phyloP scores from a whole-genome alignment of 2,888 invertebrate genomes.

The Elysia crispata region DNA sequence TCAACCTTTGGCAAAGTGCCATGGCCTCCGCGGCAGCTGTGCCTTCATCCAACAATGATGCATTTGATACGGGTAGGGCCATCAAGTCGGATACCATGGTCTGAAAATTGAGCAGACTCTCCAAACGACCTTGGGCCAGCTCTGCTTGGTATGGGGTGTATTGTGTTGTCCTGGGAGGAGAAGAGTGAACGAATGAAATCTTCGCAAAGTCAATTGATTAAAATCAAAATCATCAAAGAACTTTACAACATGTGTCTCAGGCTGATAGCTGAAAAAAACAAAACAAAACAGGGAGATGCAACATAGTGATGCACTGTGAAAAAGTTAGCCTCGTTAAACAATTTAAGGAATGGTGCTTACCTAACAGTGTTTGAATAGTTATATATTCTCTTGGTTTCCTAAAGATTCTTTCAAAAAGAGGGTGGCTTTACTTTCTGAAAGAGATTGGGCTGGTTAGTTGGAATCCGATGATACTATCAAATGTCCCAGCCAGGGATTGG shows the following conservation, averaged over 20 bases:
- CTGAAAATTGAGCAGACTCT: slow-evolving; percentile 97
- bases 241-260: background rate
- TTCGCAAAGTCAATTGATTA: background rate
- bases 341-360: too few relatives aligned
- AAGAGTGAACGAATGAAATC: background rate
- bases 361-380: too few relatives aligned
- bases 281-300: background rate
- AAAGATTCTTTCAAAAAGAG: too few relatives aligned
- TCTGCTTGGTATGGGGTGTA: slow-evolving; percentile 99
- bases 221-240: too few relatives aligned
- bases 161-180: slow-evolving; percentile 90
- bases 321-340: too few relatives aligned
- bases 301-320: background rate
- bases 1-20: slow-evolving; percentile 89
- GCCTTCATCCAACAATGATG: slow-evolving; percentile 95
- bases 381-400: too few relatives aligned
- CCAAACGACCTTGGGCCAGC: slow-evolving; percentile 96
- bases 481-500: too few relatives aligned
- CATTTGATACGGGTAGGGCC: slow-evolving; percentile 96
- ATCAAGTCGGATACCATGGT: slow-evolving; percentile 97
- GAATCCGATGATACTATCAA: too few relatives aligned
- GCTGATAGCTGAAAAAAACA: background rate
- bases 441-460: too few relatives aligned
- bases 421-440: too few relatives aligned
- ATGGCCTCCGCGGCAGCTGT: slow-evolving; percentile 99